A percentile compares a stretch with the other conserved stretches of the same genome.
Conservation (phyloP, 1,140 invertebrate species). For the Drosophila chauvacae region DNA sequence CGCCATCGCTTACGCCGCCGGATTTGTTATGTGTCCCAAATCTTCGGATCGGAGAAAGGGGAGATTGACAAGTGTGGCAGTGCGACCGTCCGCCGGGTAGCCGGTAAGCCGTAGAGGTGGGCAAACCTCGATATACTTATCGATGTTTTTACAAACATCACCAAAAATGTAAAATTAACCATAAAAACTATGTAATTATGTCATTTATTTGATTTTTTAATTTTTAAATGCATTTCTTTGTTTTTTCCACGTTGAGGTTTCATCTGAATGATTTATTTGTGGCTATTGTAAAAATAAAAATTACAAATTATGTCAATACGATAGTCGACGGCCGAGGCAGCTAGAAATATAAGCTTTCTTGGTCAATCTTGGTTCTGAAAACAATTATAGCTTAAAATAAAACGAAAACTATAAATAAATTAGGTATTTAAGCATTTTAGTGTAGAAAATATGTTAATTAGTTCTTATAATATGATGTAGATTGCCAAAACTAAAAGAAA, state of each 20-base stretch:
- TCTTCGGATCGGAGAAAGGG: background rate
- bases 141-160: background rate
- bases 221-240: background rate
- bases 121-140: background rate
- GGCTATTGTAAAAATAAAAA: background rate
- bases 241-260: background rate
- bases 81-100: background rate
- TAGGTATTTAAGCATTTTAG: no score
- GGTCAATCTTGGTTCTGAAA: background rate
- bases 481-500: no score
- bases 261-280: background rate
- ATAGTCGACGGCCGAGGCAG: background rate
- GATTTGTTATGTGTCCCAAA: background rate
- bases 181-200: background rate
- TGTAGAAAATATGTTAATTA: no score
- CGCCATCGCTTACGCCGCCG: conserved; percentile 42
- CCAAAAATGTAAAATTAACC: background rate
- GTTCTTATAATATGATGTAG: no score
- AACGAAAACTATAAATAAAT: background rate
- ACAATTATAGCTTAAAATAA: background rate
- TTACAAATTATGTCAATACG: background rate
- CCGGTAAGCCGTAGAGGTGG: background rate
- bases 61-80: background rate
- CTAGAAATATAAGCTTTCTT: background rate
- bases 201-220: background rate